phyloP scores from a whole-genome alignment of 2,797 vertebrate genomes.

The Karalla daura region DNA sequence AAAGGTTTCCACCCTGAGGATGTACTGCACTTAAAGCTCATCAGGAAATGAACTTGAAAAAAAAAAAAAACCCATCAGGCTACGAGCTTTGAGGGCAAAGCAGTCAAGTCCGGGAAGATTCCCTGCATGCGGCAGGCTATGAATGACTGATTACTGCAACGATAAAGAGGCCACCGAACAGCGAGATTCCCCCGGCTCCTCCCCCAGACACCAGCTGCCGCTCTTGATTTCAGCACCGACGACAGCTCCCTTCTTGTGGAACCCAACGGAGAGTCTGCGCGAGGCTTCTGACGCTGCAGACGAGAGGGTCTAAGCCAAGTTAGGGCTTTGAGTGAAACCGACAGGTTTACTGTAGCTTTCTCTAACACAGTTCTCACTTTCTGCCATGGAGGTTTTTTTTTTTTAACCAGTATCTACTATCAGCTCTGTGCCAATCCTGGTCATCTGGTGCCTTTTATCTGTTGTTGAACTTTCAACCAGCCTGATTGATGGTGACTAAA shows the following conservation, averaged over 20 bases:
- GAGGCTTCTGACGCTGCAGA: conserved; percentile 30
- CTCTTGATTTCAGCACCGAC: conserved; percentile 69
- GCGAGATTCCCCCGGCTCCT: conserved; percentile 17
- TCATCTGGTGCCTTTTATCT: conserved; percentile 51
- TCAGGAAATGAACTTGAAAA: not conserved
- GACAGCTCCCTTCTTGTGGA: conserved; percentile 67
- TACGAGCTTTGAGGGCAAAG: conserved; percentile 7
- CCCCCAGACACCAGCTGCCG: conserved; percentile 28
- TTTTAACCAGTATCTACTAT: conserved; percentile 16
- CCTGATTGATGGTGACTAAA: conserved; percentile 29
- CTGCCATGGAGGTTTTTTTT: conserved; percentile 28
- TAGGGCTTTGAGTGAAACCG: conserved; percentile 39
- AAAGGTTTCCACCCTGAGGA: not conserved
- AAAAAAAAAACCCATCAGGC: not conserved
- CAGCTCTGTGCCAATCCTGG: conserved; percentile 24
- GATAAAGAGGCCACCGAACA: conserved; percentile 34
- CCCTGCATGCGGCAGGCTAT: conserved; percentile 5
- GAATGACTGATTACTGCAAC: conserved; percentile 39
- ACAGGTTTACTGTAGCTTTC: too few species aligned
- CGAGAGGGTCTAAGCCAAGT: conserved; percentile 18
- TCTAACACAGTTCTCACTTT: too few species aligned
- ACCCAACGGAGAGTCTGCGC: conserved; percentile 20
- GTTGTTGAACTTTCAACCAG: conserved; percentile 38
- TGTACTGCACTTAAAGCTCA: rapidly evolving
- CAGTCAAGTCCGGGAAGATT: conserved; percentile 3